These are phyloP conservation scores for Parnassius apollo DNA, from an alignment of 2,888 invertebrate genomes.

Conservation along the genomic window DNA sequence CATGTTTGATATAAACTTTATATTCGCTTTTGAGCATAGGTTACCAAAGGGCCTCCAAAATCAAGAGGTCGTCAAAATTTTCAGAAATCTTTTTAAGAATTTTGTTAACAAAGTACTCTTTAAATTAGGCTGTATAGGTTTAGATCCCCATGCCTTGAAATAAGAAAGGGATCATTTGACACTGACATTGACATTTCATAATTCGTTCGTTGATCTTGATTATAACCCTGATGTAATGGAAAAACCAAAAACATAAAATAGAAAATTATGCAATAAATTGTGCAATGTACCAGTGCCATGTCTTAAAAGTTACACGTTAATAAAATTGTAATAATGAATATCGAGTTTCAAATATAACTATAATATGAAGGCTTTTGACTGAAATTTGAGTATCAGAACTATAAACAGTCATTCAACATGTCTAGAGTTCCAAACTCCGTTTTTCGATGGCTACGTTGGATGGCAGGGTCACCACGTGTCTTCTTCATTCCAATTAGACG, in stretches of 20 bases:
- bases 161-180: too few species aligned
- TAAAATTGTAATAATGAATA: constrained; percentile 14
- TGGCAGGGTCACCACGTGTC: constrained; percentile 13
- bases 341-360: constrained; percentile 1
- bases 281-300: not conserved
- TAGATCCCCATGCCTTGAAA: too few species aligned
- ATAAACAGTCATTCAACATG: constrained; percentile 6
- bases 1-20: too few species aligned
- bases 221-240: not conserved
- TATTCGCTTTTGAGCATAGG: too few species aligned
- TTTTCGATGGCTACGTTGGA: constrained; percentile 4
- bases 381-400: constrained; percentile 4
- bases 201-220: too few species aligned
- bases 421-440: constrained; percentile 4
- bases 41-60: too few species aligned
- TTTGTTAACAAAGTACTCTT: too few species aligned
- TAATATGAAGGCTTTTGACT: not conserved
- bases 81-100: too few species aligned
- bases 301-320: not conserved
- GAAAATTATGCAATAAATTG: not conserved
- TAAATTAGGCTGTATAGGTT: too few species aligned
- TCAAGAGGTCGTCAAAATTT: too few species aligned
- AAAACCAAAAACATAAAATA: constrained; percentile 7
- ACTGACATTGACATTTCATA: too few species aligned
- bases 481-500: constrained; percentile 13